Evolutionary conservation across 2,113 vertebrate genomes (phyloP), one percentile per base, ranked within the genome.

Genomic region (Scomber colias): DNA sequence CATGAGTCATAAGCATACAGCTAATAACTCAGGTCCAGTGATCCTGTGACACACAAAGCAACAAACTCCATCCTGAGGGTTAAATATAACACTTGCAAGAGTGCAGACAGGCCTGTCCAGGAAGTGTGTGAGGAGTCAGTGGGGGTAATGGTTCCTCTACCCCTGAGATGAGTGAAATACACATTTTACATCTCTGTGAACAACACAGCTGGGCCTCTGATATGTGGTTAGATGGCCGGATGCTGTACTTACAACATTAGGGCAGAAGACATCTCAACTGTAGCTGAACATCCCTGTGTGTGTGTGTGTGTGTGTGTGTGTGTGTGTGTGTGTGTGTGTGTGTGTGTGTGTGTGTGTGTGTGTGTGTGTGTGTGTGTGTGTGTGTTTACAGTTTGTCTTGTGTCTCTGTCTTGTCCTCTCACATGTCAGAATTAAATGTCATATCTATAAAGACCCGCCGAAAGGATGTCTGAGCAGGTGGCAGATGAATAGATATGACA

Each of bases 51-150:
- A 86, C 55, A 86, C 68, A 85, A 85, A 53, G 72, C 82, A 79
- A 81, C 64, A 85, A 80, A 87, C 46, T 5, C 49, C 75, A 79
- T 85, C 55, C 80, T 86, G 81, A 66, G 50, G 13, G 84, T 90
- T 92, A 90, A 87, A 91, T 88, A 83, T 86, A 87, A 84, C 50
- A 31, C 17, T 40, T 68, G 69, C 70, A 84, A 64, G 17, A 35
- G 76, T 77, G 75, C 83, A 72, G 71, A 57, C 54, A 27, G 66
- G 11, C 66, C 77, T 79, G 71, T 89, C 61, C 87, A 90, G 89
- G 92, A 92, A 93, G 88, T 89, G 82, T 79, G 79, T 50, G 57
- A 61, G 73, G 55, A 68, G 54, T 86, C 55, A 82, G 70, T 71
- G 17, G 64, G 60, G 71, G 65, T 79, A 83, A 63, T 35, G 48